Base-by-base conservation (phyloP, 2,797 vertebrate species). In the Cossypha polioptera region DNA sequence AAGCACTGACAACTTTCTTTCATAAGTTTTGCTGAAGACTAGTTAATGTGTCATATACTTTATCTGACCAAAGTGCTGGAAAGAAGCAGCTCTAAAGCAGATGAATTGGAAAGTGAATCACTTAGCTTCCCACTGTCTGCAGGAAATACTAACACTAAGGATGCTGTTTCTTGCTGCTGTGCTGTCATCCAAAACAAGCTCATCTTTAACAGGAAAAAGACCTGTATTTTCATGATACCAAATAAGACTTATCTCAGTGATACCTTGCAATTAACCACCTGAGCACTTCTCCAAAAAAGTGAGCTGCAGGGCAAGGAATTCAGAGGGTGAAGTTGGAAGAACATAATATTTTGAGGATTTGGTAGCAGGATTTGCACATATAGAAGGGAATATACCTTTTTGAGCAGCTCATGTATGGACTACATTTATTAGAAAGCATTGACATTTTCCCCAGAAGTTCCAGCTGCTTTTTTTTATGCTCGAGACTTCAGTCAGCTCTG, bases 21-120 rank as follows among this genome's bases (percentile, higher is more conserved):
- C 86, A 62, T 59, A 80, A 76, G 57, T 63, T 95, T 89, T 38
- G 47, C 83, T 93, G n/a, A 79, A 77, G 86, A 85, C 71, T 95
- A 89, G 82, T 71, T 82, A 93, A 85, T 7, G 25, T 74, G 69
- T 54, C 73, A 69, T 43, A 31, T 26, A 59, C 91, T 88, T 86
- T n/a, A 73, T 51, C 71, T 85, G 73, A 77, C 86, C 67, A 29
- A 77, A 88, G 77, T 50, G 68, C 51, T 68, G 82, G 67, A 54
- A 92, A 75, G 57, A 29, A 55, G 45, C 40, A 59, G 59, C 73
- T 80, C 28, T 63, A 78, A 82, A 85, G 59, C 35, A 93, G 93
- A 77, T 55, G 74, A 92, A 31, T 29, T 87, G 54, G 35, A 62
- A 86, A 94, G 53, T 18, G 48, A 93, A 73, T 77, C 57, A 54